These are phyloP conservation scores for Fragum whitleyi DNA, from an alignment of 2,888 invertebrate genomes.

Conservation along the genomic window DNA sequence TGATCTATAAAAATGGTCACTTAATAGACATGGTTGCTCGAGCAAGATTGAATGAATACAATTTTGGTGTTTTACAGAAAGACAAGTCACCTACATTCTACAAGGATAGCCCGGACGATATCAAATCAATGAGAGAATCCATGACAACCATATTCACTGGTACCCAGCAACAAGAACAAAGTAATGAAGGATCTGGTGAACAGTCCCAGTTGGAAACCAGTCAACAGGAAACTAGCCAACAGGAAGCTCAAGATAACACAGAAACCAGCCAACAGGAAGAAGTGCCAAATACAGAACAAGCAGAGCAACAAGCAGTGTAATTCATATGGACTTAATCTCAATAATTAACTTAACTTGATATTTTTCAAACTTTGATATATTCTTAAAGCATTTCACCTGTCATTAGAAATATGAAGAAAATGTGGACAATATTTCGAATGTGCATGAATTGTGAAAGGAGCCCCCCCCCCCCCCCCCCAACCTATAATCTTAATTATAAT, in stretches of 20 bases:
- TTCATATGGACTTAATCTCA: not conserved
- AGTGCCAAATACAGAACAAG: not conserved
- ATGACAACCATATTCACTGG: slow-evolving; percentile 53
- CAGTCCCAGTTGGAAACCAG: not conserved
- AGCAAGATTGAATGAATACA: too few species aligned
- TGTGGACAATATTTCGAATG: too few species aligned
- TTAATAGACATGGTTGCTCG: too few species aligned
- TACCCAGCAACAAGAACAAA: slow-evolving; percentile 49
- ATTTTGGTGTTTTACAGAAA: slow-evolving; percentile 51
- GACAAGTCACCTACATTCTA: slow-evolving; percentile 69
- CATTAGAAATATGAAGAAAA: too few species aligned
- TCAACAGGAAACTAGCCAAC: slow-evolving; percentile 39
- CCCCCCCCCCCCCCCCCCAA: too few species aligned
- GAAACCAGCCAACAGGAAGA: slow-evolving; percentile 16
- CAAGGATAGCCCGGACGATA: slow-evolving; percentile 72
- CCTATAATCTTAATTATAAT: too few species aligned
- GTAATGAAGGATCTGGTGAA: slow-evolving; percentile 28
- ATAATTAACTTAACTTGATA: not conserved
- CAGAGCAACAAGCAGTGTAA: not conserved
- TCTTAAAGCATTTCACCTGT: too few species aligned
- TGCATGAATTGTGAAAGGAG: too few species aligned
- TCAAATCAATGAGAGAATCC: slow-evolving; percentile 60
- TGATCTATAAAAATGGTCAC: too few species aligned
- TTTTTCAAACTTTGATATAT: not conserved
- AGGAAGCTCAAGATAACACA: slow-evolving; percentile 35